phyloP scores from a whole-genome alignment of 2,888 invertebrate genomes.

The Pharmacophagus antenor region DNA sequence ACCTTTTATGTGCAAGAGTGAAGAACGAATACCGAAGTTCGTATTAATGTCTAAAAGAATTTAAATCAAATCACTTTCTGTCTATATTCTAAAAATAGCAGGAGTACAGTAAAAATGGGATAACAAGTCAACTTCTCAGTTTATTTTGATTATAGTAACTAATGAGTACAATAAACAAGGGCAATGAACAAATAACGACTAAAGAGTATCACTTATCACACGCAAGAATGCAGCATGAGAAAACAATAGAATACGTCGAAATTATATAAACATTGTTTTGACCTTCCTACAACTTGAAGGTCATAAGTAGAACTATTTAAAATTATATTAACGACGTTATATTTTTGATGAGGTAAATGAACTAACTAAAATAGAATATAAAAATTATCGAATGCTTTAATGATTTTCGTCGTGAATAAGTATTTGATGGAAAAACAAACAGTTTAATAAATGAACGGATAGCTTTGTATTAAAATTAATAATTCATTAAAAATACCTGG shows the following conservation, averaged over 20 bases:
- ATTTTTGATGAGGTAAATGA: constrained; percentile 28
- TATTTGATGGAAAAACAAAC: neutral
- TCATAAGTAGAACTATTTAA: constrained; percentile 42
- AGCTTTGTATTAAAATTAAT: neutral
- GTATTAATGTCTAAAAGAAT: neutral
- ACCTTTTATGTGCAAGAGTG: neutral
- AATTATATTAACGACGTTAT: constrained; percentile 12
- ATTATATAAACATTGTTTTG: constrained; percentile 67
- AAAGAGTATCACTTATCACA: constrained; percentile 40
- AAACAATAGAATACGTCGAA: constrained; percentile 43
- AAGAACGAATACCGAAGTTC: neutral
- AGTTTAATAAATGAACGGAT: neutral
- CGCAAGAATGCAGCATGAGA: constrained; percentile 39
- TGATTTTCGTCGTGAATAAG: neutral
- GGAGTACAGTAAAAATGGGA: constrained; percentile 43
- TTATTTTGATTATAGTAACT: constrained; percentile 44
- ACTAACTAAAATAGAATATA: constrained; percentile 35
- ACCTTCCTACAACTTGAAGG: constrained; percentile 67
- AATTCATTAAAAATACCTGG: constrained; percentile 26
- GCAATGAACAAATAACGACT: constrained; percentile 41
- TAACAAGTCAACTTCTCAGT: constrained; percentile 41
- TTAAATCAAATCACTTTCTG: neutral
- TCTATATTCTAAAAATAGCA: constrained; percentile 52
- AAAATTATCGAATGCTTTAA: neutral
- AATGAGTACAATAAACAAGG: constrained; percentile 46